phyloP scores from a whole-genome alignment of 2,113 vertebrate species.

The Neopipo cinnamomea region DNA sequence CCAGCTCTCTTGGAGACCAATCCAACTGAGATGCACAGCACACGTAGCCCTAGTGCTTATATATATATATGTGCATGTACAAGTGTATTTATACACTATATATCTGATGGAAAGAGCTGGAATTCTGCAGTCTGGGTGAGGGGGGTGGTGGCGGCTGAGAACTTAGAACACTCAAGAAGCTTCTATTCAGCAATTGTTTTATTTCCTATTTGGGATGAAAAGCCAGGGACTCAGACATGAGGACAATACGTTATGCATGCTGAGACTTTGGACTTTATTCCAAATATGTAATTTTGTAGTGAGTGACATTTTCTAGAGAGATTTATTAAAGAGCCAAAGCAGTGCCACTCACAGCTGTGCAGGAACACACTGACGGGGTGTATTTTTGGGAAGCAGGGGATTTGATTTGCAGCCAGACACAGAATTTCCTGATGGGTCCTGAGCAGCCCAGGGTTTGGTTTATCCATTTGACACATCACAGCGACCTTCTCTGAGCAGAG shows the following conservation, averaged over 20 bases:
- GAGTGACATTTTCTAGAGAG: constrained; percentile 11
- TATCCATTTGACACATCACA: background rate
- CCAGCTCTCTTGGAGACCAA: background rate
- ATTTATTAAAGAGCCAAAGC: background rate
- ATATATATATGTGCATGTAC: no score
- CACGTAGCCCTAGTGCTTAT: background rate
- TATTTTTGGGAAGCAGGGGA: background rate
- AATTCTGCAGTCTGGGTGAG: background rate
- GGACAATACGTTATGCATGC: background rate
- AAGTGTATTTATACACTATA: background rate
- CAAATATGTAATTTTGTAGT: background rate
- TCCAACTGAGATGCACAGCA: rapidly evolving
- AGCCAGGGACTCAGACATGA: background rate
- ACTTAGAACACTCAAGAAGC: background rate
- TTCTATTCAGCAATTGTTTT: background rate
- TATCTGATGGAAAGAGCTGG: background rate
- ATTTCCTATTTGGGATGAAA: background rate
- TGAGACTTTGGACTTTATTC: background rate
- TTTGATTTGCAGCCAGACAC: background rate
- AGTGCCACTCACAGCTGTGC: background rate
- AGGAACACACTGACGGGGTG: background rate
- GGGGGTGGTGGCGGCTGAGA: background rate
- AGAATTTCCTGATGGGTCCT: background rate
- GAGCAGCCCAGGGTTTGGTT: background rate
- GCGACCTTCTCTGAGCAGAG: background rate